Evolutionary conservation across 2,888 invertebrate species (phyloP), one percentile per base, ranked within the genome.

Genomic region (Leptinotarsa rubiginosa): DNA sequence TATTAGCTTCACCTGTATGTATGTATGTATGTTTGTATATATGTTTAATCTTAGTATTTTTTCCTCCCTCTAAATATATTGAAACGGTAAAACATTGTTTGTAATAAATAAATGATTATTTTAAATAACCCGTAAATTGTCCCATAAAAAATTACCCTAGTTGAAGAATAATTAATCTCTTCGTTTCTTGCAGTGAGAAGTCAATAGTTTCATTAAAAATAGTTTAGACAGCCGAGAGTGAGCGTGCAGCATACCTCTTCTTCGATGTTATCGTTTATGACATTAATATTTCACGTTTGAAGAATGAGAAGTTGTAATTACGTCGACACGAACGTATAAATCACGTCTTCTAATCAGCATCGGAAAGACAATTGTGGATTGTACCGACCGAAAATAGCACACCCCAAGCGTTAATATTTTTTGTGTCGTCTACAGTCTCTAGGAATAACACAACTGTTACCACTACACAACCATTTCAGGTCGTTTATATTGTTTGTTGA

Each of bases 221-320:
- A 62, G 41, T 41, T 67, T 18, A 49, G 68, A 68, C 68, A 68
- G 68, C 47, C 52, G 54, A 68, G 41, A 31, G 41, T 31, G 22
- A 68, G 25, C 54, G 49, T 68, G 31, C 41, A 68, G 47, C 68
- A 68, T 72, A 56, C 66, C 66, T 69, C 62, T 62, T 62, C 54
- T 73, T 52, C 69, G 78, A 79, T 79, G 77, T 75, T 78, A 78
- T 78, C 79, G 73, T 72, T 75, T 80, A 80, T 84, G 84, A 82
- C 83, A 79, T 83, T 82, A 81, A 84, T 83, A 83, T 81, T 82
- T 83, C 76, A 82, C 73, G 72, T 82, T 83, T 83, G 82, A 82
- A 81, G 80, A 81, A 81, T 81, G 83, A 77, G 78, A 76, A 65
- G 75, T 80, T 75, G 81, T 84, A 84, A 83, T 82, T 83, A 82